Conservation (phyloP, 2,888 invertebrate genomes). For the Cantharis lateralis region DNA sequence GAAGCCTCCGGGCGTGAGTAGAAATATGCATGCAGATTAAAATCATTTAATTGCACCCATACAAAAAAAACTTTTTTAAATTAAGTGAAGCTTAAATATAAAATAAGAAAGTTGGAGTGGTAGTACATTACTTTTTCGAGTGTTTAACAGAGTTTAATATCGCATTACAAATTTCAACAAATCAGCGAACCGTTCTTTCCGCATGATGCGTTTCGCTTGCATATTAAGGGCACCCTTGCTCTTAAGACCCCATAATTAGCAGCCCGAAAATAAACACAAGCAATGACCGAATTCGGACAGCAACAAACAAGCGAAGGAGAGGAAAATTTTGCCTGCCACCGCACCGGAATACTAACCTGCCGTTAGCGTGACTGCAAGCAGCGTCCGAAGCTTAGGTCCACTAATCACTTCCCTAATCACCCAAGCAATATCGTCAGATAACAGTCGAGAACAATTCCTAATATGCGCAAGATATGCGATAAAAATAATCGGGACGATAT, state of each 20-base stretch:
- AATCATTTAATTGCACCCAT: conserved; percentile 1
- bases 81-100: conserved; percentile 15
- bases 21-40: conserved; percentile 9
- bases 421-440: conserved; percentile 33
- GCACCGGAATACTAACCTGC: conserved; percentile 19
- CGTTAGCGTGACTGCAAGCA: conserved; percentile 35
- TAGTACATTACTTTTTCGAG: conserved; percentile 27
- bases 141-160: conserved; percentile 30
- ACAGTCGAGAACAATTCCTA: conserved; percentile 47
- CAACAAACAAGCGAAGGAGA: conserved; percentile 23
- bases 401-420: conserved; percentile 36
- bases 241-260: conserved; percentile 52
- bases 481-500: conserved; percentile 54
- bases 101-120: conserved; percentile 17
- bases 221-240: conserved; percentile 45
- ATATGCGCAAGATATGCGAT: conserved; percentile 48
- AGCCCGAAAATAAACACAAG: conserved; percentile 47
- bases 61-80: conserved; percentile 9
- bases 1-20: not conserved
- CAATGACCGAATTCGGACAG: conserved; percentile 40
- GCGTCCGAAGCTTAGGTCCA: conserved; percentile 35
- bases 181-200: conserved; percentile 31
- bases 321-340: conserved; percentile 29
- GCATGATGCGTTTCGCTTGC: conserved; percentile 40
- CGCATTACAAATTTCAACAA: conserved; percentile 32